A percentile compares a stretch with the other conserved stretches of the same genome.
phyloP scores from a whole-genome alignment of 2,797 vertebrate species.

The Mormyrus hasselquistii region DNA sequence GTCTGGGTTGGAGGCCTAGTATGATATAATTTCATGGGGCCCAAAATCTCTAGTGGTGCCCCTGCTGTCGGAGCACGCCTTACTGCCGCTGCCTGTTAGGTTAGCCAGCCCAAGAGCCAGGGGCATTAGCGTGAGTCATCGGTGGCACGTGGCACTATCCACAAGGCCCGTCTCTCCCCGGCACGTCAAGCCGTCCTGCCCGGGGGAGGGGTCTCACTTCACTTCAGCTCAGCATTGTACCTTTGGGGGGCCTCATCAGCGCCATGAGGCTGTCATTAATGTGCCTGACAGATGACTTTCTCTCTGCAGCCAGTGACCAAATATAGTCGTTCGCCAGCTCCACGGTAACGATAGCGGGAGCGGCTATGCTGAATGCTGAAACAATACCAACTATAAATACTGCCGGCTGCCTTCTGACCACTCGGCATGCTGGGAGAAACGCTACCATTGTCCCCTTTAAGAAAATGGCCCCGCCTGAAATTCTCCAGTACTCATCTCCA shows the following conservation, averaged over 20 bases:
- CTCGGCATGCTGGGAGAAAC: not conserved
- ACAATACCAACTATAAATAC: not conserved
- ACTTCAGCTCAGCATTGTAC: not conserved
- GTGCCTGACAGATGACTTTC: not conserved
- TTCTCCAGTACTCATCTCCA: not conserved
- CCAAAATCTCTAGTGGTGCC: not conserved
- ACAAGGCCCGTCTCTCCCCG: not conserved
- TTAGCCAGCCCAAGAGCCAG: not conserved
- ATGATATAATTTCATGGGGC: not conserved
- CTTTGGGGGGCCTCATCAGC: not conserved
- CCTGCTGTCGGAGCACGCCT: not conserved
- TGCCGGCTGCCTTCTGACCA: not conserved
- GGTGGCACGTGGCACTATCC: not conserved
- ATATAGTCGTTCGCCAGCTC: not conserved
- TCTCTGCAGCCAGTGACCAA: not conserved
- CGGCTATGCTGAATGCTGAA: not conserved
- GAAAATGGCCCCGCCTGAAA: not conserved
- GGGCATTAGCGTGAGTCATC: conserved; percentile 9
- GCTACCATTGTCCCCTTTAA: not conserved
- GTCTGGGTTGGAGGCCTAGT: not conserved
- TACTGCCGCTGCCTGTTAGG: not conserved
- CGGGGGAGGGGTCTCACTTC: not conserved
- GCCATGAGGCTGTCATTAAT: not conserved
- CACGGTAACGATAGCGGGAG: not conserved
- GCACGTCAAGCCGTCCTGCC: not conserved